Conservation (phyloP, 2,888 invertebrate genomes). For the Epirrhoe tristata region DNA sequence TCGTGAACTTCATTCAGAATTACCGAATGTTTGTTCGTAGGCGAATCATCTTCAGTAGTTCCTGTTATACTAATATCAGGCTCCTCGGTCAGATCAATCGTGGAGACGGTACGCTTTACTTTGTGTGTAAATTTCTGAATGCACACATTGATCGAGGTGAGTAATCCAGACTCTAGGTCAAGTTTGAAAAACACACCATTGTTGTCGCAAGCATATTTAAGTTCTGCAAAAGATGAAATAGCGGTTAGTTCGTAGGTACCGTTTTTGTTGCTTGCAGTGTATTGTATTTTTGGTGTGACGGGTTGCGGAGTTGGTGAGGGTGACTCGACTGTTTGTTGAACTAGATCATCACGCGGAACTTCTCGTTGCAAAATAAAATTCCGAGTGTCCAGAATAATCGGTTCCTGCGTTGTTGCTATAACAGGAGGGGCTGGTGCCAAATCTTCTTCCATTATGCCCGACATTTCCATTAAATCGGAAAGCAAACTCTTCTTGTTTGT, state of each 20-base stretch:
- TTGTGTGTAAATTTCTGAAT: conserved; percentile 55
- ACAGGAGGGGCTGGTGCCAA: conserved; percentile 37
- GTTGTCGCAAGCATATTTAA: conserved; percentile 64
- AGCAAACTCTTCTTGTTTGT: conserved; percentile 64
- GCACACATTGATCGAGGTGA: conserved; percentile 67
- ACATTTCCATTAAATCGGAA: conserved; percentile 81
- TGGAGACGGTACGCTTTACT: conserved; percentile 25
- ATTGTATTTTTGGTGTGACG: conserved; percentile 1
- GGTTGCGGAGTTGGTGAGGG: conserved; percentile 12
- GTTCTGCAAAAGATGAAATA: conserved; percentile 63
- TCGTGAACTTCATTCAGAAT: neutral
- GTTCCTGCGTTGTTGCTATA: conserved; percentile 14
- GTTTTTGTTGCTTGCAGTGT: conserved; percentile 23
- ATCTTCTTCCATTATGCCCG: conserved; percentile 75
- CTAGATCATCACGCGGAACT: neutral
- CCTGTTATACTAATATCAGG: conserved; percentile 40
- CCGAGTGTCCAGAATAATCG: conserved; percentile 26
- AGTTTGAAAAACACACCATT: conserved; percentile 68
- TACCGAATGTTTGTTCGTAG: neutral
- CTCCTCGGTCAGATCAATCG: conserved; percentile 72
- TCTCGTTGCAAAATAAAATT: conserved; percentile 20
- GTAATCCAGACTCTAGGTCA: conserved; percentile 60
- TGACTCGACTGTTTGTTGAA: neutral
- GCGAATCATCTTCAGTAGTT: conserved; percentile 13
- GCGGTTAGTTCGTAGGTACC: conserved; percentile 47